Evolutionary conservation across 37 sponge, comb jelly and placozoan genomes (phyloP), one percentile per base, ranked within the genome.

Genomic region (Beroe forskalii): DNA sequence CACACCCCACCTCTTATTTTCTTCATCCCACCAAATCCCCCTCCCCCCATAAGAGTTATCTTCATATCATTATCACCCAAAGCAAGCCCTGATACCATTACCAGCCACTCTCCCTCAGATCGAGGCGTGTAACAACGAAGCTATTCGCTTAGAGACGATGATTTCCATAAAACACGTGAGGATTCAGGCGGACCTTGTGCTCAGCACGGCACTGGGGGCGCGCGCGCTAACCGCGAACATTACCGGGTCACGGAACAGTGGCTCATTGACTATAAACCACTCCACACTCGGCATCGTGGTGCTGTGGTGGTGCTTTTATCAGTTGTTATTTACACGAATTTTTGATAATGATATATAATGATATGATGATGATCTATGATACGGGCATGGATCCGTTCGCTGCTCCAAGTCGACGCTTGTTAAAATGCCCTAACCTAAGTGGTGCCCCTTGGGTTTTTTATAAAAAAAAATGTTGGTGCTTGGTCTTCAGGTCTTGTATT

Each of bases 101-200:
- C n/a, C n/a, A n/a, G n/a, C n/a, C n/a, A n/a, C 12, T 12, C 66
- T 27, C 4, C 32, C 32, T 2, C 72, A 69, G 72, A 69, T 69
- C 17, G 72, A 69, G 32, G 72, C 72, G 35, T 69, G 72, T 17
- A 69, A 69, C 72, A 69, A 69, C 72, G 72, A 69, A 80, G 86
- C 48, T n/a, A 80, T 80, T 3, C 86, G 55, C 20, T 38, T 80
- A 37, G 86, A 80, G 86, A 44, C 86, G 20, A 80, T 80, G 55
- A 80, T 80, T 24, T 33, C 25, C 44, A 80, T 80, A 22, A 40
- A 69, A 43, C 86, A 80, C 86, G 38, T 38, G 24, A 24, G 86
- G 14, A 80, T 80, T 38, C 43, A 80, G 19, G 72, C 72, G 4
- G 72, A 69, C 72, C 39, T 69, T 6, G 72, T 69, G 32, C 72